Conservation (phyloP, 2,113 vertebrate genomes). For the Sclerurus mexicanus region DNA sequence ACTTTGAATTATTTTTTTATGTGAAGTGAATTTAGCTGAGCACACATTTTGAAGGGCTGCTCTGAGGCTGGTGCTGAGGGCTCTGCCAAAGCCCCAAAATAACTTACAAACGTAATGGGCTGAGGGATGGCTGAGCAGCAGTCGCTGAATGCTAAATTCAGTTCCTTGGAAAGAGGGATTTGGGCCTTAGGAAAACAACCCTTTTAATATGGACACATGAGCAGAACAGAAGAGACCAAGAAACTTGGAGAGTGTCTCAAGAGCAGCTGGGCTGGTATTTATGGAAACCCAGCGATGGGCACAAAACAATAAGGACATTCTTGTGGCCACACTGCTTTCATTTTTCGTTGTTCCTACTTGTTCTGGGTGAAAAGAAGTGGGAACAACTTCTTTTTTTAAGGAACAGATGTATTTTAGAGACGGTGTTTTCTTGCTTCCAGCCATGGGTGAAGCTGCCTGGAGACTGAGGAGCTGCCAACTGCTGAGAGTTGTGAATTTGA, state of each 20-base stretch:
- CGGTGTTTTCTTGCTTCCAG: not conserved
- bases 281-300: not conserved
- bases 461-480: not conserved
- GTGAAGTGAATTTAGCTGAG: slow-evolving; percentile 59
- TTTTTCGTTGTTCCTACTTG: not conserved
- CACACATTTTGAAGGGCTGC: slow-evolving; percentile 53
- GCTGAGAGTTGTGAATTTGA: not conserved
- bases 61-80: slow-evolving; percentile 22
- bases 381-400: not conserved
- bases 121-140: slow-evolving; percentile 31
- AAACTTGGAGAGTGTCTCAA: not conserved
- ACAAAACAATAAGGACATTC: slow-evolving; percentile 19
- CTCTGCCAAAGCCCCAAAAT: slow-evolving; percentile 60
- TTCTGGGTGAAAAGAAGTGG: not conserved
- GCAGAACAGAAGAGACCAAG: not conserved
- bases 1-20: slow-evolving; percentile 43
- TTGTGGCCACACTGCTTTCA: not conserved
- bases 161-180: not conserved
- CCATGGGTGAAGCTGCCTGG: not conserved
- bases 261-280: slow-evolving; percentile 8
- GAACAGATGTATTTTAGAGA: not conserved
- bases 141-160: slow-evolving; percentile 30
- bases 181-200: slow-evolving; percentile 17
- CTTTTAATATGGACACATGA: not conserved
- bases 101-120: slow-evolving; percentile 35